These are phyloP conservation scores for Zhuqinia jingwanae DNA, from an alignment of 2,888 invertebrate genomes.

Conservation along the genomic window DNA sequence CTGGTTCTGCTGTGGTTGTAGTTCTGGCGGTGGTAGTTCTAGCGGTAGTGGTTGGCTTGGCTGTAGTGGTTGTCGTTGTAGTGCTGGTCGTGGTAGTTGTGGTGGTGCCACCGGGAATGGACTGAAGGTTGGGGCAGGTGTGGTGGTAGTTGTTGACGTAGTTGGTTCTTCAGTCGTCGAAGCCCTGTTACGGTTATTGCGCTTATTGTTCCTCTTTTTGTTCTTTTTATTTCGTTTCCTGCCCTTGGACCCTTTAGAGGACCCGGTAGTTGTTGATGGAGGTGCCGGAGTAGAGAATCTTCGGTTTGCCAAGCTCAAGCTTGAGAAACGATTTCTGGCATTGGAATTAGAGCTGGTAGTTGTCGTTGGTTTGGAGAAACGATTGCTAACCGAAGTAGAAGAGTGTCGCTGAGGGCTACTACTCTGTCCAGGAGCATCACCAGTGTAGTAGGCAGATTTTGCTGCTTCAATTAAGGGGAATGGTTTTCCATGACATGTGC, in stretches of 20 bases:
- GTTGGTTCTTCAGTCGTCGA: slow-evolving; percentile 79
- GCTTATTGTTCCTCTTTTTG: slow-evolving; percentile 72
- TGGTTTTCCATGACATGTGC: slow-evolving; percentile 91
- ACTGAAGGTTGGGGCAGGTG: slow-evolving; percentile 80
- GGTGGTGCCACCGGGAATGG: slow-evolving; percentile 86
- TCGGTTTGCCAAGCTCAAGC: slow-evolving; percentile 66
- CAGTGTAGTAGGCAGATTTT: slow-evolving; percentile 82
- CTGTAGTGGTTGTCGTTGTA: slow-evolving; percentile 83
- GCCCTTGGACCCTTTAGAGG: slow-evolving; percentile 72
- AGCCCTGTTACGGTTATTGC: slow-evolving; percentile 76
- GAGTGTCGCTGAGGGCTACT: slow-evolving; percentile 30
- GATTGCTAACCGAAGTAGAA: slow-evolving; percentile 51
- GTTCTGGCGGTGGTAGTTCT: slow-evolving; percentile 81
- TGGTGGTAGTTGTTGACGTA: slow-evolving; percentile 82
- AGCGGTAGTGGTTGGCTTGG: slow-evolving; percentile 82
- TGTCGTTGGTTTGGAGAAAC: slow-evolving; percentile 64
- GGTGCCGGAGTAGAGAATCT: slow-evolving; percentile 79
- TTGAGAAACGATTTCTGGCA: slow-evolving; percentile 72
- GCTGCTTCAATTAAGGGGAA: slow-evolving; percentile 96
- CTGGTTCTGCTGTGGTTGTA: slow-evolving; percentile 80
- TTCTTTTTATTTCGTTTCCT: slow-evolving; percentile 67
- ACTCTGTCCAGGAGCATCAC: slow-evolving; percentile 70
- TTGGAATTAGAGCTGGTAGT: slow-evolving; percentile 48
- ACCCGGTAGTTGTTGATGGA: slow-evolving; percentile 78
- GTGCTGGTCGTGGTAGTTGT: slow-evolving; percentile 81